Conservation (phyloP, 2,888 invertebrate species). For the Esperia sulphurella region DNA sequence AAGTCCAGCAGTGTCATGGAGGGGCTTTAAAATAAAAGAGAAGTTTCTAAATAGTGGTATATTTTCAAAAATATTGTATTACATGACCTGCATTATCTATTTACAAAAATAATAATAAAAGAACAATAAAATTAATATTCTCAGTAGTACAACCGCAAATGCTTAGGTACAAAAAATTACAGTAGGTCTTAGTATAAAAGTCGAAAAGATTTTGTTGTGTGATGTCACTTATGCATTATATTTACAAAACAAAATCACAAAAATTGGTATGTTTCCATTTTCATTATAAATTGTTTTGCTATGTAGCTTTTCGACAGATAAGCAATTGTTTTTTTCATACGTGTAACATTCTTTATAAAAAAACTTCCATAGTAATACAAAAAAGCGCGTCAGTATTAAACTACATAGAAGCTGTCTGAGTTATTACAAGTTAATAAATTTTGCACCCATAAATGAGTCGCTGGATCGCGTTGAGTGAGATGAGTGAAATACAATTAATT, state of each 20-base stretch:
- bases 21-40: slow-evolving; percentile 32
- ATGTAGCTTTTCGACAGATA: no score
- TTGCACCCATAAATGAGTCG: slow-evolving; percentile 20
- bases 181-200: slow-evolving; percentile 17
- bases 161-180: slow-evolving; percentile 20
- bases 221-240: slow-evolving; percentile 23
- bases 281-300: no score
- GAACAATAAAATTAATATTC: slow-evolving; percentile 53
- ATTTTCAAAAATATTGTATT: slow-evolving; percentile 78
- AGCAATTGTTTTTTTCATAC: no score
- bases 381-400: slow-evolving; percentile 30
- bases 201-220: slow-evolving; percentile 21
- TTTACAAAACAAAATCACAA: slow-evolving; percentile 25
- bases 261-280: slow-evolving; percentile 10
- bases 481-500: no score
- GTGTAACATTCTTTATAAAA: no score
- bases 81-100: slow-evolving; percentile 76
- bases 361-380: slow-evolving; percentile 27
- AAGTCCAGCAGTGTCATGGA: no score
- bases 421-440: slow-evolving; percentile 24
- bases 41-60: slow-evolving; percentile 73
- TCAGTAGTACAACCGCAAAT: slow-evolving; percentile 13
- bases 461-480: slow-evolving; percentile 1
- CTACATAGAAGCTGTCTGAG: slow-evolving; percentile 34
- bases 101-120: slow-evolving; percentile 58